Base-by-base conservation (phyloP, 2,113 vertebrate genomes). In the Apteryx owenii region DNA sequence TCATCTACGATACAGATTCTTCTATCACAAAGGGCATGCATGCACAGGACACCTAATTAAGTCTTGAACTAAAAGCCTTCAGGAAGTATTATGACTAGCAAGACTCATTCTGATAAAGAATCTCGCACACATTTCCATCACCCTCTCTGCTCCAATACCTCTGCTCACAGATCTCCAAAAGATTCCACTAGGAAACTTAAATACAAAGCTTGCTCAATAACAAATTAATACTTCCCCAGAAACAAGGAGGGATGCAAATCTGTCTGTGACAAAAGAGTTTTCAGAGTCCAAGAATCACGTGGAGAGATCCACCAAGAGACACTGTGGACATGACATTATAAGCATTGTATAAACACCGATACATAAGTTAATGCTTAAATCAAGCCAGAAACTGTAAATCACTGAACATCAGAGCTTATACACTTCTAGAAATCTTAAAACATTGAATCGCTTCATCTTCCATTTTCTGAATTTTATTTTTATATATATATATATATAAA, bases 311-410 rank as follows among this genome's bases (percentile, higher is more conserved):
- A 53, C 38, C 19, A 73, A 58, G 51, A 46, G 16, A 66, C 18
- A 46, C 0, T 0, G 2, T 25, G 9, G 78, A 22, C 40, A 38
- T 0, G 5, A 61, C 38, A 36, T 22, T 38, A 16, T 40, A 66
- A 75, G 5, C 40, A 38, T 23, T 10, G 0, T 10, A 21, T 33
- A 17, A 46, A 40, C 60, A 33, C 15, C 6, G 18, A 54, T 40
- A 22, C 8, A 15, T 22, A 2, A 29, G 20, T 44, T 77, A 68
- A 75, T 31, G 31, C 51, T n/a, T n/a, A 36, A 16, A 7, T 71
- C 70, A 73, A 9, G 5, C 16, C 28, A 65, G 83, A 90, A 80
- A 46, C 46, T 21, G 42, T 4, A 5, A 29, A 23, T 54, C 31
- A 81, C 56, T 40, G n/a, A 42, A 68, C 22, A n/a, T 15, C n/a